phyloP scores from a whole-genome alignment of 1,140 invertebrate species.

The Zaprionus camerounensis region DNA sequence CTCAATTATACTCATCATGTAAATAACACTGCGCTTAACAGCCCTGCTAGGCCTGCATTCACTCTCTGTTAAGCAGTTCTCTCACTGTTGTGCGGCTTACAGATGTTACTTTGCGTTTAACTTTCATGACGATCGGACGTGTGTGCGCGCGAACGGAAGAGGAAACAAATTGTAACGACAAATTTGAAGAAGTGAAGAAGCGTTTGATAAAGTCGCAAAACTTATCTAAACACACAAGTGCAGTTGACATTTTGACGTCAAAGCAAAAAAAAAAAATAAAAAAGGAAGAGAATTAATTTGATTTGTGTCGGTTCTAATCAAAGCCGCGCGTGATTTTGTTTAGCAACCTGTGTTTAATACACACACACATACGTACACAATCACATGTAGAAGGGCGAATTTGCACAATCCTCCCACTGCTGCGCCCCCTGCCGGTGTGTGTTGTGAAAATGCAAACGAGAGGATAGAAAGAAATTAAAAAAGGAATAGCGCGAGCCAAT shows the following conservation, averaged over 20 bases:
- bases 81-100: constrained; percentile 13
- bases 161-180: constrained; percentile 35
- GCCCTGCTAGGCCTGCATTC: too few species aligned
- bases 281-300: constrained; percentile 35
- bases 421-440: constrained; percentile 34
- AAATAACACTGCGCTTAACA: constrained; percentile 12
- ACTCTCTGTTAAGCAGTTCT: too few species aligned
- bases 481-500: constrained; percentile 35
- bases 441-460: constrained; percentile 55
- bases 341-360: constrained; percentile 30
- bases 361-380: neutral
- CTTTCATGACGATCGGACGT: constrained; percentile 49
- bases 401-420: constrained; percentile 1
- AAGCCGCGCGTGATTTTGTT: constrained; percentile 61
- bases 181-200: constrained; percentile 12
- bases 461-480: constrained; percentile 35
- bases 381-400: constrained; percentile 25
- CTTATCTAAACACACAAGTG: constrained; percentile 38
- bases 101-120: constrained; percentile 43
- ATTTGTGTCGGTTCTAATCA: constrained; percentile 45
- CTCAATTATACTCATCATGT: neutral
- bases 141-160: constrained; percentile 37
- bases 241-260: constrained; percentile 55
- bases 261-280: constrained; percentile 25
- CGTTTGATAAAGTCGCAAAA: constrained; percentile 39